Conservation (phyloP, 1,140 invertebrate genomes). For the Helicoverpa zea region DNA sequence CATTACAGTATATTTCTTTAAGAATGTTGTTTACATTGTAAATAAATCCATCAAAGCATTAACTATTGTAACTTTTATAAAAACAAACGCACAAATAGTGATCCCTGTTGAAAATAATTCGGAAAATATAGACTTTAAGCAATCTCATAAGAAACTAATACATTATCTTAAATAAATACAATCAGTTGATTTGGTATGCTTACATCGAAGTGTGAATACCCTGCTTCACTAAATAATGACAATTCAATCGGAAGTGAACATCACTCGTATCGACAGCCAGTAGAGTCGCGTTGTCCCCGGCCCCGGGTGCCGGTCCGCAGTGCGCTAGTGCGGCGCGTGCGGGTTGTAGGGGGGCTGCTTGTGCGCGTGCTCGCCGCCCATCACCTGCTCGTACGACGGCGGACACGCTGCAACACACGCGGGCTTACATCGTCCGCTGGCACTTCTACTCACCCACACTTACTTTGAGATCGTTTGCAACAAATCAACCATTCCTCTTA, state of each 20-base stretch:
- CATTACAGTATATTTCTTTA: not conserved
- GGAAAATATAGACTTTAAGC: not conserved
- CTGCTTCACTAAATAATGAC: not conserved
- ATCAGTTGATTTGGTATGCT: not conserved
- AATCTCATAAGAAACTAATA: constrained; percentile 7
- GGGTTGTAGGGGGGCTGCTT: constrained; percentile 68
- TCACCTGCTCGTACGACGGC: constrained; percentile 73
- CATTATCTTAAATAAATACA: not conserved
- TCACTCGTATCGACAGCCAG: not conserved
- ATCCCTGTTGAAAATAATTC: constrained; percentile 15
- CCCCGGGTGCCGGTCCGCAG: not conserved
- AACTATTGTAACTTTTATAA: no score
- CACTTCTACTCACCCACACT: no score
- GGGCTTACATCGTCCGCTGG: no score
- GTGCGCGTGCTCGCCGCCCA: constrained; percentile 30
- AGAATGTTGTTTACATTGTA: no score
- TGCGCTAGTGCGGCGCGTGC: constrained; percentile 52
- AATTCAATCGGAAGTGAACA: not conserved
- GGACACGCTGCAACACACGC: constrained; percentile 63
- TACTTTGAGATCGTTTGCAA: no score
- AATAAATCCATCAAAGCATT: no score
- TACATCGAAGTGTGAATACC: not conserved
- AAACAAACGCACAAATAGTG: not conserved
- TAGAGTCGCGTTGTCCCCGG: no score
- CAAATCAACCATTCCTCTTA: no score